Conservation (phyloP, 2,888 invertebrate genomes). For the Lithophane ornitopus region DNA sequence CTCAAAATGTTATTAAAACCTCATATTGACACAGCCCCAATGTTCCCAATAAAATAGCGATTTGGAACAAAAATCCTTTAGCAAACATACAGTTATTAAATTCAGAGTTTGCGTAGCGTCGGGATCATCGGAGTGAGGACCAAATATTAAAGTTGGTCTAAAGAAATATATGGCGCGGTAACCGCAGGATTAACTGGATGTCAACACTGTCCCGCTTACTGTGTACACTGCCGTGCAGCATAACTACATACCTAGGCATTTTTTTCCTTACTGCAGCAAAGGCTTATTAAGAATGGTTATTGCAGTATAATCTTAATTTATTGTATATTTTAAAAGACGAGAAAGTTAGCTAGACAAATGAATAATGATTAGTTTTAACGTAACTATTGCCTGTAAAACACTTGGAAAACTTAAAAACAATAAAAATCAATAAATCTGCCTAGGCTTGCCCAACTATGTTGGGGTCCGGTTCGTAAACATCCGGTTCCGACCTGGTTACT, state of each 20-base stretch:
- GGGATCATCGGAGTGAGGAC: constrained; percentile 76
- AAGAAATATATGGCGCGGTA: constrained; percentile 84
- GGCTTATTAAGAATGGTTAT: too few relatives aligned
- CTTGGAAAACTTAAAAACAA: background rate
- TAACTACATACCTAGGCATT: background rate
- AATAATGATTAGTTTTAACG: too few relatives aligned
- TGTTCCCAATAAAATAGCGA: constrained; percentile 70
- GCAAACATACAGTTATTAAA: constrained; percentile 81
- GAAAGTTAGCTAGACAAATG: background rate
- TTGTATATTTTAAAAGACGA: background rate
- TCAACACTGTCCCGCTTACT: constrained; percentile 74
- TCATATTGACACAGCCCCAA: constrained; percentile 24
- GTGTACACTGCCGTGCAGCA: constrained; percentile 55
- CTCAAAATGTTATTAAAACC: constrained; percentile 19
- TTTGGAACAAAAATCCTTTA: constrained; percentile 71
- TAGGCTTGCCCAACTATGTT: too few relatives aligned
- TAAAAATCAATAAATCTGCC: too few relatives aligned
- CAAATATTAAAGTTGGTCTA: constrained; percentile 86
- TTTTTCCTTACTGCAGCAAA: background rate
- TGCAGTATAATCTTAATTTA: background rate
- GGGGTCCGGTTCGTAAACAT: too few relatives aligned
- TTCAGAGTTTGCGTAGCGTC: constrained; percentile 70
- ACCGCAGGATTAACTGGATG: constrained; percentile 79
- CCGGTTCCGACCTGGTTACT: too few relatives aligned
- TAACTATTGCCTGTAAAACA: too few relatives aligned